phyloP scores from a whole-genome alignment of 1,140 invertebrate genomes.

The Meteorus sp. region DNA sequence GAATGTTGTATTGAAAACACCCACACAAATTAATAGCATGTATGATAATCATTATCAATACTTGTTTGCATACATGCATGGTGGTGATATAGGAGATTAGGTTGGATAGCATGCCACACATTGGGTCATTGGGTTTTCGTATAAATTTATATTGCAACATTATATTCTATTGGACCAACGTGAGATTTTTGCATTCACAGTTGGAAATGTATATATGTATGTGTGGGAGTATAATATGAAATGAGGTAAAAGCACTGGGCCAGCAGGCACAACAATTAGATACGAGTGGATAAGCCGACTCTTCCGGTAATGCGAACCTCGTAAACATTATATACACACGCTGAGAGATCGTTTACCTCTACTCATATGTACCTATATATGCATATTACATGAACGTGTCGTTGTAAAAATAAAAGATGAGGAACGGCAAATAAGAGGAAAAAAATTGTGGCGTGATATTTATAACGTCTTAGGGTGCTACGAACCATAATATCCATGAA shows the following conservation, averaged over 20 bases:
- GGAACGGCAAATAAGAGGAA: background rate
- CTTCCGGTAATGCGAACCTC: slow-evolving; percentile 47
- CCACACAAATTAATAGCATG: too few species aligned
- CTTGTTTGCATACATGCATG: too few species aligned
- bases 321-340: slow-evolving; percentile 27
- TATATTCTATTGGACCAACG: too few species aligned
- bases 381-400: background rate
- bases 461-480: slow-evolving; percentile 16
- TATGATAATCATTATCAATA: too few species aligned
- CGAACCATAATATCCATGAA: slow-evolving; percentile 19
- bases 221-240: slow-evolving; percentile 17
- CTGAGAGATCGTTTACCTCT: background rate
- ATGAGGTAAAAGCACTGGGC: slow-evolving; percentile 27
- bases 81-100: too few species aligned
- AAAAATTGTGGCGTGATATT: slow-evolving; percentile 14
- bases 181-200: too few species aligned
- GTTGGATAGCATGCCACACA: too few species aligned
- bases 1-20: too few species aligned
- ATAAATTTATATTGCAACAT: too few species aligned
- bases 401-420: background rate
- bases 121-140: too few species aligned
- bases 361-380: background rate
- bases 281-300: slow-evolving; percentile 36
- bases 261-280: slow-evolving; percentile 46
- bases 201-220: too few species aligned